Base-by-base conservation (phyloP, 2,113 vertebrate genomes). In the Galbula dea region DNA sequence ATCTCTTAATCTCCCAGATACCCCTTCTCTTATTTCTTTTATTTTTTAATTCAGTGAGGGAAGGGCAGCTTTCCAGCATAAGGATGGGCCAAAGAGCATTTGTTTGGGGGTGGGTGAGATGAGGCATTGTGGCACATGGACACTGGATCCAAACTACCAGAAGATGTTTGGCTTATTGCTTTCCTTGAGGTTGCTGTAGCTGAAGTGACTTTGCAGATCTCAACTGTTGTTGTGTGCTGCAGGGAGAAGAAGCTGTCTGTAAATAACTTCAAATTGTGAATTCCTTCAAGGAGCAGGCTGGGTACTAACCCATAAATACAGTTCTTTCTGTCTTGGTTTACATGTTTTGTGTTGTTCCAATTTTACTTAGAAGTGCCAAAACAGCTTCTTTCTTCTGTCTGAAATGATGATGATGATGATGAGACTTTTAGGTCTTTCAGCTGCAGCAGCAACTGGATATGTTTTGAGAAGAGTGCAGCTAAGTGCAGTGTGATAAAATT, bases 291-390 rank as follows among this genome's bases (percentile, higher is more conserved):
- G 63, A 34, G 39, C 5, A 4, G 62, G 24, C 37, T 85, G 30
- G 46, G 3, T 73, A 54, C 52, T 73, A 71, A 85, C 34, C 59
- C 59, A 63, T 66, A 73, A 83, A 71, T 62, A 27, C 3, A 5
- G 66, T 89, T 52, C 32, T 72, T 67, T 83, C 78, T 79, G 68
- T 85, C 43, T 12, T 8, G 49, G 16, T 86, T 87, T 82, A 15
- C 32, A 89, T 77, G 48, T 62, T 80, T 87, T 86, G 51, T 52
- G 19, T 80, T 88, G 78, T 85, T 94, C 89, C 16, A 9, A 0
- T 88, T 89, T 91, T 94, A 76, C 57, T 79, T 93, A 71, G 32
- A 96, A 94, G 78, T 95, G 91, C 89, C 89, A 93, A 46, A 83
- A 82, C 79, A 22, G 11, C 22, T 17, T 67, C 55, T 89, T 94